A percentile compares a stretch with the other conserved stretches of the same genome.
Evolutionary conservation across 2,113 vertebrate genomes (phyloP).

Genomic region (Lethenteron reissneri): DNA sequence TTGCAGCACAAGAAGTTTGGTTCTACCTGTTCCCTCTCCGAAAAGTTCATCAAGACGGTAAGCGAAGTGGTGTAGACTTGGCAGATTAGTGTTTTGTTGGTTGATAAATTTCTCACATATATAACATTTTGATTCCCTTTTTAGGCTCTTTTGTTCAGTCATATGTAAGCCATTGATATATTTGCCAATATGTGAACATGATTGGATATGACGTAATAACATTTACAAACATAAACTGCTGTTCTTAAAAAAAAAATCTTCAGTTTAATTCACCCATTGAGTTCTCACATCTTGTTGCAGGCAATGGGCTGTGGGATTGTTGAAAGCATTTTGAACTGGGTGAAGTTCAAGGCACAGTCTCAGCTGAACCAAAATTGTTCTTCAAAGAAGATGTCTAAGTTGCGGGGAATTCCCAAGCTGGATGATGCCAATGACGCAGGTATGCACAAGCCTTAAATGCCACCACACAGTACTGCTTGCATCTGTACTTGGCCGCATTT

Average conservation of each 20-base stretch:
- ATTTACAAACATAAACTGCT: too few species aligned
- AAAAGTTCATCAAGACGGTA: slow-evolving; percentile 84
- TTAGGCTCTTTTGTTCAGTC: too few species aligned
- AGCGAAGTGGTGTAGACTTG: slow-evolving; percentile 14
- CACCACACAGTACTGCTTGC: background rate
- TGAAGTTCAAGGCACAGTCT: slow-evolving; percentile 95
- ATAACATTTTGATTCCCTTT: too few species aligned
- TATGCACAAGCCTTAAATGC: slow-evolving; percentile 20
- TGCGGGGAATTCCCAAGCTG: slow-evolving; percentile 94
- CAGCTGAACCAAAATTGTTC: slow-evolving; percentile 98
- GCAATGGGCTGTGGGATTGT: slow-evolving; percentile 94
- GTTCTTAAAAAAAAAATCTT: too few species aligned
- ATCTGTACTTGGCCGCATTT: background rate
- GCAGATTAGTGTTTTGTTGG: too few species aligned
- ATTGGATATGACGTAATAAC: too few species aligned
- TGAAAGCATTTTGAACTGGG: slow-evolving; percentile 96
- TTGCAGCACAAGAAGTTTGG: slow-evolving; percentile 90
- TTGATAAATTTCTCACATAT: too few species aligned
- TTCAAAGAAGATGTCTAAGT: slow-evolving; percentile 94
- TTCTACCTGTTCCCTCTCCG: slow-evolving; percentile 73
- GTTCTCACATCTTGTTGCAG: slow-evolving; percentile 19
- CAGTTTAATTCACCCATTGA: too few species aligned
- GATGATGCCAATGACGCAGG: slow-evolving; percentile 96
- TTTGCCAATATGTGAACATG: too few species aligned
- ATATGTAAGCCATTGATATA: too few species aligned